Evolutionary conservation across 1,140 invertebrate species (phyloP), one percentile per base, ranked within the genome.

Genomic region (Tribolium castaneum): DNA sequence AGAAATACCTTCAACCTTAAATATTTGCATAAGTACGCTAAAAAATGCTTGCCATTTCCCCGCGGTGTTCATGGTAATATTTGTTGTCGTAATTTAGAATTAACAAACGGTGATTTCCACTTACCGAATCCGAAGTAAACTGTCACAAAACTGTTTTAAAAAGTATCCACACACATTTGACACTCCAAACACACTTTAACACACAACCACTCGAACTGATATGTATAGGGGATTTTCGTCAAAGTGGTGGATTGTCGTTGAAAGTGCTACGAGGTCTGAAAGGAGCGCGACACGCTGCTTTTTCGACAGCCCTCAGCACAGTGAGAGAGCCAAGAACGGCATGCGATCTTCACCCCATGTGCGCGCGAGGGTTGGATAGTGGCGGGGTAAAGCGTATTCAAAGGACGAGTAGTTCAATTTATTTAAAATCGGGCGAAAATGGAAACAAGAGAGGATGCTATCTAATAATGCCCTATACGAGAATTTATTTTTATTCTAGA

Each of bases 291-390:
- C 78, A 71, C 16, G 52, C 71, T 59, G 19, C 66, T 71, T 56
- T 12, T 51, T 12, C 80, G 75, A 74, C 80, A 54, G 78, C 78
- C 78, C 80, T 81, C 78, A 34, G 51, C 75, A 81, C 76, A 81
- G 80, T 80, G 77, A 78, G 34, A 72, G 25, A 51, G 76, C 34
- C 76, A 45, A 73, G 35, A 56, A 52, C 52, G 56, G 76, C 62
- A 70, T 75, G 54, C 79, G 59, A 78, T 80, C 51, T 71, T 77
- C 73, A 50, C 50, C 56, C 75, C 70, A 16, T 19, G 35, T 70
- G 51, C 66, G 75, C 45, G 30, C 70, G 10, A 49, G 51, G 62
- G 77, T 35, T 12, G 52, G 39, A 22, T 51, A 45, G 35, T 14
- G 12, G 56, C 74, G 59, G 13, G 25, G 56, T 34, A 14, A 49